A percentile compares a stretch with the other conserved stretches of the same genome.
Conservation (phyloP, 2,797 vertebrate genomes). For the Enteromius argenteus region DNA sequence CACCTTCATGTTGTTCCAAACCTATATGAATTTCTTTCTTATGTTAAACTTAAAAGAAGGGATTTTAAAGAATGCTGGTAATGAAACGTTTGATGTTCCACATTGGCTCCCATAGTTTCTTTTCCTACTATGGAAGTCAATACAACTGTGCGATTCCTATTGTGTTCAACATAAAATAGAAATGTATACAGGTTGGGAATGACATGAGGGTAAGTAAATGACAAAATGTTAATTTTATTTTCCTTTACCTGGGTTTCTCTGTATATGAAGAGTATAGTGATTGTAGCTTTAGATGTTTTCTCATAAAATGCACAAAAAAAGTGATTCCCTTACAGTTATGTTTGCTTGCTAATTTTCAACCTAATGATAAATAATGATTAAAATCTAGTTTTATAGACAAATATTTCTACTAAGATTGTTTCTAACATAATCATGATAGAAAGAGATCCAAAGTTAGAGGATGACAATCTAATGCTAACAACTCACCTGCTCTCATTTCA, state of each 20-base stretch:
- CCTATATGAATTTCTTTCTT: neutral
- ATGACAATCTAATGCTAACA: slow-evolving; percentile 71
- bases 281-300: neutral
- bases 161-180: neutral
- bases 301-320: neutral
- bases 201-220: neutral
- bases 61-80: neutral
- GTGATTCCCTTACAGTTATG: neutral
- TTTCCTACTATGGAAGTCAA: neutral
- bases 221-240: neutral
- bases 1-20: neutral
- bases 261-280: slow-evolving; percentile 52
- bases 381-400: slow-evolving; percentile 2
- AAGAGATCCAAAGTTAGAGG: slow-evolving; percentile 23
- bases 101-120: neutral
- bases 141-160: neutral
- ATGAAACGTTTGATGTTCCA: neutral
- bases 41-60: neutral
- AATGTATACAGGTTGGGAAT: neutral
- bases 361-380: slow-evolving; percentile 60
- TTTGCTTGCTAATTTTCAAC: slow-evolving; percentile 28
- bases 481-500: slow-evolving; percentile 83
- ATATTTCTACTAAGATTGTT: slow-evolving; percentile 5
- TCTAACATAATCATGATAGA: slow-evolving; percentile 7
- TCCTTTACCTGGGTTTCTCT: slow-evolving; percentile 45